phyloP scores from a whole-genome alignment of 2,797 vertebrate genomes.

The Furcifer pardalis region DNA sequence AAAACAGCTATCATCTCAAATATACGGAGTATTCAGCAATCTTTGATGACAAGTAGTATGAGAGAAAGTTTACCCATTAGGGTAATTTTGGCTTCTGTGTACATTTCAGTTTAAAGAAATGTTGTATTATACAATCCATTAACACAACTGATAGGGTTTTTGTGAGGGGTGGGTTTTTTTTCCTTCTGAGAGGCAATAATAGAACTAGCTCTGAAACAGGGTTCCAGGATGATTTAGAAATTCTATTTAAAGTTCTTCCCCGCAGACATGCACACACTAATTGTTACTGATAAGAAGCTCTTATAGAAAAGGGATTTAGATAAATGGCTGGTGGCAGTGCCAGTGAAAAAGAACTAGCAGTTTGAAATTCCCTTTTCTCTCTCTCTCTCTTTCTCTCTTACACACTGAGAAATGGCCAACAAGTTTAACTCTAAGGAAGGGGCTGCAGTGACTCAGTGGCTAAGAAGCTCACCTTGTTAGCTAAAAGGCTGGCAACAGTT shows the following conservation, averaged over 20 bases:
- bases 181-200: constrained; percentile 19
- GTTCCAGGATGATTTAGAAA: constrained; percentile 5
- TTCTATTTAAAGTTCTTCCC: constrained; percentile 8
- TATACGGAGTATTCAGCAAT: no score
- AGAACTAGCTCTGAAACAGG: background rate
- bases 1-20: constrained; percentile 1
- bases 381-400: background rate
- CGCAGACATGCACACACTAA: background rate
- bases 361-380: background rate
- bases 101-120: constrained; percentile 6
- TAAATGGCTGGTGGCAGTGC: background rate
- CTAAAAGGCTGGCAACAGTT: no score
- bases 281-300: constrained; percentile 25
- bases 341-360: background rate
- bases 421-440: background rate
- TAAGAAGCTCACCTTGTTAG: no score
- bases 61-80: constrained; percentile 25
- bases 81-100: constrained; percentile 12
- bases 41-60: background rate
- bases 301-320: background rate
- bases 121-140: background rate
- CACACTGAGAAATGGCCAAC: background rate
- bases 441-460: no score
- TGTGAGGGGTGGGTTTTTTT: no score
- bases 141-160: no score